These are phyloP conservation scores for Urophycis tenuis DNA, from an alignment of 2,797 vertebrate species.

Conservation along the genomic window DNA sequence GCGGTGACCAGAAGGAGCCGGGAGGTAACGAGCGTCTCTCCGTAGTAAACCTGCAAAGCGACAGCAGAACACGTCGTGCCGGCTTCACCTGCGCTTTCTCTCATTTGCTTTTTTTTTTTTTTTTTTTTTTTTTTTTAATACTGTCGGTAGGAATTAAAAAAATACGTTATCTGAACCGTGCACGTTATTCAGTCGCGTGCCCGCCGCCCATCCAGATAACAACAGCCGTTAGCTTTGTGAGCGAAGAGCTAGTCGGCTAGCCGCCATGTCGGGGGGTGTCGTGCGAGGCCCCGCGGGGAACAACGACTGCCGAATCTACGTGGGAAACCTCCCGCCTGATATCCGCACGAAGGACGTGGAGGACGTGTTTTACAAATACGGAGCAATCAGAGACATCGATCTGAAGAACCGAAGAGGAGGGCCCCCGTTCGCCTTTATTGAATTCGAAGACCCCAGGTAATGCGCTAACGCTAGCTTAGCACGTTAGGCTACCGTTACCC, in stretches of 20 bases:
- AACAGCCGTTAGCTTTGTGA: constrained; percentile 8
- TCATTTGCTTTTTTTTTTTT: neutral
- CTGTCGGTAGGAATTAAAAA: neutral
- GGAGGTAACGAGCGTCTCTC: neutral
- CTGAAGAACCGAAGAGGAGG: constrained; percentile 86
- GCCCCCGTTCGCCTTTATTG: constrained; percentile 83
- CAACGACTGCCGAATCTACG: constrained; percentile 85
- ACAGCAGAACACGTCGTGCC: neutral
- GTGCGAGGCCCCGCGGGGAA: constrained; percentile 75
- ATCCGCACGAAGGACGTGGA: constrained; percentile 88
- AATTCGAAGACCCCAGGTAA: constrained; percentile 79
- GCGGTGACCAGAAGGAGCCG: constrained; percentile 39
- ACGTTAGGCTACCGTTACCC: constrained; percentile 18
- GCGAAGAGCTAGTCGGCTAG: constrained; percentile 3
- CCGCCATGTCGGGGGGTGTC: constrained; percentile 66
- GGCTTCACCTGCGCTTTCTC: neutral
- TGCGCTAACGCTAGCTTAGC: constrained; percentile 19
- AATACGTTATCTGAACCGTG: neutral
- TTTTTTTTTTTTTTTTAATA: too few relatives aligned
- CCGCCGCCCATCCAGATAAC: neutral
- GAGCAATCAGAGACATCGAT: constrained; percentile 86
- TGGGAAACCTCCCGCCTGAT: constrained; percentile 84
- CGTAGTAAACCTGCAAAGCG: neutral
- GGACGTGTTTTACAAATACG: constrained; percentile 89
- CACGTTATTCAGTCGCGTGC: neutral